Conservation (phyloP, 2,113 vertebrate genomes). For the Catharus bicknelli region DNA sequence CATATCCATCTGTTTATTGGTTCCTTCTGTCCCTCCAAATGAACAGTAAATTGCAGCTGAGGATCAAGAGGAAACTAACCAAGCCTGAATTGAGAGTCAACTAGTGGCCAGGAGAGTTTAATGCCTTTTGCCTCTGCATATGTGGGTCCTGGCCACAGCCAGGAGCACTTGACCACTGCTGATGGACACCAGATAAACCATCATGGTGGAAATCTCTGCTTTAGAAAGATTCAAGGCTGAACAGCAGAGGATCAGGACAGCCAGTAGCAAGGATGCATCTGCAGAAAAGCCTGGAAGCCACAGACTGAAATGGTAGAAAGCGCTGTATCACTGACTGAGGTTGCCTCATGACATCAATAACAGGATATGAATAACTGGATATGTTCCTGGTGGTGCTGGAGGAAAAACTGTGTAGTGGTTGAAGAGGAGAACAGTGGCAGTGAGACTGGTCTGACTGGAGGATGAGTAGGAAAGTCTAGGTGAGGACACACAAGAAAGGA, state of each 20-base stretch:
- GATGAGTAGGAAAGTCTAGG: neutral
- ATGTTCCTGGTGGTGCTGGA: neutral
- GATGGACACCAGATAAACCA: neutral
- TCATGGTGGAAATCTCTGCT: neutral
- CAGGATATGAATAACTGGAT: neutral
- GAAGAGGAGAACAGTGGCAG: neutral
- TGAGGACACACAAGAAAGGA: neutral
- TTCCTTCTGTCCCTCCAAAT: constrained; percentile 3
- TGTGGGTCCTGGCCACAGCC: neutral
- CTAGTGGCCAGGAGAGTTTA: neutral
- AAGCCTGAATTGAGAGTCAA: neutral
- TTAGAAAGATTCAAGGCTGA: neutral
- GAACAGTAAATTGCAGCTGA: neutral
- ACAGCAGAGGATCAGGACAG: neutral
- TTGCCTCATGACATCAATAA: neutral
- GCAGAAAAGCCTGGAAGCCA: neutral
- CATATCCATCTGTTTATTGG: neutral
- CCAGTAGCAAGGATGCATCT: too few species aligned
- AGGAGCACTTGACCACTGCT: neutral
- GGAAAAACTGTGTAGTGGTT: neutral
- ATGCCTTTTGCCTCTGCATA: neutral
- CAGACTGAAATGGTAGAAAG: neutral
- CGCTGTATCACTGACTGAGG: neutral
- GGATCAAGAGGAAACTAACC: neutral
- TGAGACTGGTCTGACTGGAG: neutral